Conservation (phyloP, 2,797 vertebrate species). For the Lepilemur ruficaudatus region DNA sequence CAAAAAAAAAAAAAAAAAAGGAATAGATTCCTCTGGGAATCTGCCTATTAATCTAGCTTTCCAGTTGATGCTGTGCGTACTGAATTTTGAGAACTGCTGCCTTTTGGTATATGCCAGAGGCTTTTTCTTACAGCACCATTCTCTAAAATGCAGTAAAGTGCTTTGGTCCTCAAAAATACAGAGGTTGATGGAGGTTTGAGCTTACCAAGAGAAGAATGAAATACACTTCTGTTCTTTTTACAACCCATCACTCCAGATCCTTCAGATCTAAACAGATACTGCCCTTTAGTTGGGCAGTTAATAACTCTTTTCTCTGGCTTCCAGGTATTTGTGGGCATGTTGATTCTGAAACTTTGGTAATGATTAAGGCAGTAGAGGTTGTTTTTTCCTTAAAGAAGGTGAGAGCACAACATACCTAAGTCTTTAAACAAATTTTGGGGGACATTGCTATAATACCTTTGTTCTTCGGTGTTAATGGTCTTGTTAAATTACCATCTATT, state of each 20-base stretch:
- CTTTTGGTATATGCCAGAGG: background rate
- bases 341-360: background rate
- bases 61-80: no score
- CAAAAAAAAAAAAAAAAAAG: background rate
- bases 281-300: background rate
- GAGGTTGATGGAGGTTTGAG: background rate
- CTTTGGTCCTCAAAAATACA: background rate
- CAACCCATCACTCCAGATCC: background rate
- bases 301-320: background rate
- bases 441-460: background rate
- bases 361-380: background rate
- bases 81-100: background rate
- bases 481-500: background rate
- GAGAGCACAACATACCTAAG: background rate
- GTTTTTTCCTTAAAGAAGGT: background rate
- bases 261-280: background rate
- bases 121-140: background rate
- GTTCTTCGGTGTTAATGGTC: background rate
- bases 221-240: background rate
- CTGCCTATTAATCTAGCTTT: background rate
- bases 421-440: background rate
- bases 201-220: background rate
- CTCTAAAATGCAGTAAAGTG: background rate
- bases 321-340: background rate
- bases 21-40: background rate